Evolutionary conservation across 2,113 vertebrate genomes (phyloP).

Genomic region (Sardina pilchardus): DNA sequence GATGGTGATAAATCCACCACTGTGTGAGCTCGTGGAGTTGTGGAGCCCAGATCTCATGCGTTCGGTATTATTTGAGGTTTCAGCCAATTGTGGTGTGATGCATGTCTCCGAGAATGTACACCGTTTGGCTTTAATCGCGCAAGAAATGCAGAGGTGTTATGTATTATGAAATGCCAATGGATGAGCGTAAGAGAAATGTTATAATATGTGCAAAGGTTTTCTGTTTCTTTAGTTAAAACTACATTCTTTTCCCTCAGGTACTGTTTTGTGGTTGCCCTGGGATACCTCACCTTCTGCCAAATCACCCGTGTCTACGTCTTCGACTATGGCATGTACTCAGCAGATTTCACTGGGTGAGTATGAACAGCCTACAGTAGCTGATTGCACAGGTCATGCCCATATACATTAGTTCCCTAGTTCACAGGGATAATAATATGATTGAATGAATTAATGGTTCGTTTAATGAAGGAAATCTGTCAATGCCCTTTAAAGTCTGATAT

Average conservation of each 20-base stretch:
- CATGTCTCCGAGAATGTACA: not conserved
- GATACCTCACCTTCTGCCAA: slow-evolving; percentile 96
- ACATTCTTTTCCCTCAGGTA: slow-evolving; percentile 73
- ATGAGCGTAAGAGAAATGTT: no score
- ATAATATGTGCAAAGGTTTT: not conserved
- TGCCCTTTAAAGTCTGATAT: not conserved
- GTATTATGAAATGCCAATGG: no score
- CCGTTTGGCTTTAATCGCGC: not conserved
- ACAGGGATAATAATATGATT: no score
- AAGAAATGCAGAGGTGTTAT: not conserved
- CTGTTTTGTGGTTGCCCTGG: slow-evolving; percentile 94
- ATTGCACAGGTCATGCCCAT: not conserved
- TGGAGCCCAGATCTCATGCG: not conserved
- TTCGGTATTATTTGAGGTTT: not conserved
- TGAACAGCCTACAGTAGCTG: not conserved
- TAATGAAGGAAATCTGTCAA: not conserved
- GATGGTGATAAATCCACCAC: not conserved
- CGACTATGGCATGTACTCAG: slow-evolving; percentile 97
- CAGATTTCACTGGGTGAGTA: slow-evolving; percentile 98
- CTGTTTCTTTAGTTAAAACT: not conserved
- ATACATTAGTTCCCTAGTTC: not conserved
- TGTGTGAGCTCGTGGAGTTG: not conserved
- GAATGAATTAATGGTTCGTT: no score
- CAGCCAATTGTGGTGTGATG: not conserved
- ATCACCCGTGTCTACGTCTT: slow-evolving; percentile 97